A percentile compares a stretch with the other conserved stretches of the same genome.
Evolutionary conservation across 2,888 invertebrate genomes (phyloP).

Genomic region (Celastrina argiolus): DNA sequence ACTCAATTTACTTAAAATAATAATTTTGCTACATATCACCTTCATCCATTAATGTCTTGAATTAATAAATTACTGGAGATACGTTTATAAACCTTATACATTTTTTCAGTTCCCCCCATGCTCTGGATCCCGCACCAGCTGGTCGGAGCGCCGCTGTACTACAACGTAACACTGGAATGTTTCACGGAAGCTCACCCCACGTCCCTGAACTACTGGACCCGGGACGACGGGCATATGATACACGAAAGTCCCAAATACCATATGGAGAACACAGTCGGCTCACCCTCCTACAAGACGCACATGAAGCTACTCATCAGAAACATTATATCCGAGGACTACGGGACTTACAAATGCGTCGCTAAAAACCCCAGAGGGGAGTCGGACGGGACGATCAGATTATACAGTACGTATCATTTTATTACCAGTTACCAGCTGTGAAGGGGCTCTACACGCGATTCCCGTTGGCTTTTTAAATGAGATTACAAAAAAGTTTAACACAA

Average conservation of each 20-base stretch:
- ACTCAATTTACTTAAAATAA: too few species aligned
- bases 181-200: conserved; percentile 94
- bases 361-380: conserved; percentile 95
- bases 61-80: too few species aligned
- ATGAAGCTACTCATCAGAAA: conserved; percentile 90
- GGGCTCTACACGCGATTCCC: background rate
- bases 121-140: conserved; percentile 94
- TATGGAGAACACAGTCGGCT: conserved; percentile 83
- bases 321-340: conserved; percentile 88
- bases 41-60: too few species aligned
- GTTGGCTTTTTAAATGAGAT: background rate
- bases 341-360: conserved; percentile 91
- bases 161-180: conserved; percentile 91
- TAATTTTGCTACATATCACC: too few species aligned
- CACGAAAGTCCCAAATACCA: conserved; percentile 90
- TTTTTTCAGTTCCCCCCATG: conserved; percentile 90
- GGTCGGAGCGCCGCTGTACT: conserved; percentile 89
- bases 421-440: background rate
- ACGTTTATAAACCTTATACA: conserved; percentile 11
- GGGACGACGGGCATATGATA: conserved; percentile 92
- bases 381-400: conserved; percentile 91
- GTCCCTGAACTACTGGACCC: conserved; percentile 93
- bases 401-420: conserved; percentile 82
- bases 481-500: background rate
- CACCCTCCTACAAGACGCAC: conserved; percentile 89